Base-by-base conservation (phyloP, 2,888 invertebrate species). In the Hyposoter didymator region DNA sequence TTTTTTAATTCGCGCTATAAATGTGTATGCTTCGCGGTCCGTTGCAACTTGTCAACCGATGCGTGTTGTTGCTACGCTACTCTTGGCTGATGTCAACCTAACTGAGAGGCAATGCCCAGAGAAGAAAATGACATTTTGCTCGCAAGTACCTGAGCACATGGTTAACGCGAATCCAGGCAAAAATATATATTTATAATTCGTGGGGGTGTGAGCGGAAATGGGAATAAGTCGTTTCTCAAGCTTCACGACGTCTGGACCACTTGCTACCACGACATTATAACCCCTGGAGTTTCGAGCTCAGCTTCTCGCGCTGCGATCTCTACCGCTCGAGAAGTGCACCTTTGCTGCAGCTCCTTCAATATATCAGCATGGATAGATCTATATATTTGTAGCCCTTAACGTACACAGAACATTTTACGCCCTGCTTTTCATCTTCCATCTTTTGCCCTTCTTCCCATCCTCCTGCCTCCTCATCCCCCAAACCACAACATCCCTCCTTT, bases 241-340 rank as follows among this genome's bases (percentile, higher is more conserved):
- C 89, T 88, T 88, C 86, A 88, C 89, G 87, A 88, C 89, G 88
- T 89, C 90, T 89, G 89, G 90, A 90, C 87, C 90, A 90, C 90
- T 90, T 88, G 89, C 85, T 84, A 85, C 84, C 88, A 84, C 35
- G 6, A 84, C 82, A 90, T 91, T 91, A 90, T 86, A 83, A 87
- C 82, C 81, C 87, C 88, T 82, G 83, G 49, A 59, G 72, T 74
- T 84, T 85, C 78, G n/a, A 66, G 10, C 35, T 7, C n/a, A 39
- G 19, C 8, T 14, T 52, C 73, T 8, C 12, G 35, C 35, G 35
- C 39, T 1, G 62, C 75, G 79, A 82, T 66, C 78, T 62, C 47
- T 66, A 78, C 59, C 69, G 70, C 82, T 59, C 66, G 39, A 66
- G 49, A 82, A 66, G 62, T 72, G 62, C 75, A 82, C 79, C 78